A percentile compares a stretch with the other conserved stretches of the same genome.
phyloP scores from a whole-genome alignment of 2,113 vertebrate species.

The Scortum barcoo region DNA sequence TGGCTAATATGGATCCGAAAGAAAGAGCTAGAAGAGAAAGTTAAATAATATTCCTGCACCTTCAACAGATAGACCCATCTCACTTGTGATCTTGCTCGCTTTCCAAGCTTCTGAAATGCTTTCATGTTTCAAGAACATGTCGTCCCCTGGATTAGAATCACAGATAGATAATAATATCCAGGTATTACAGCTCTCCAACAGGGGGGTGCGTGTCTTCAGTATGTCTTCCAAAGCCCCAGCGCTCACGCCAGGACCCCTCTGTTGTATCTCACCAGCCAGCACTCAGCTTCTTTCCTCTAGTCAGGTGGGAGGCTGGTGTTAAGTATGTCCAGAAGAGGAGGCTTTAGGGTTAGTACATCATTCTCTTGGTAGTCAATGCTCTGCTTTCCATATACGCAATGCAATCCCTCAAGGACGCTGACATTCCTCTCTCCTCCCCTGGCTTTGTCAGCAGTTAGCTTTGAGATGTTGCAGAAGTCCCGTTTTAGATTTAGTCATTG shows the following conservation, averaged over 20 bases:
- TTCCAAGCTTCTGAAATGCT: slow-evolving; percentile 29
- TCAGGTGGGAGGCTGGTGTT: slow-evolving; percentile 60
- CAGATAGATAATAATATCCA: slow-evolving; percentile 22
- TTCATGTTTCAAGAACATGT: slow-evolving; percentile 36
- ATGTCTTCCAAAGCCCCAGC: slow-evolving; percentile 27
- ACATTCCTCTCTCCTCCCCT: slow-evolving; percentile 54
- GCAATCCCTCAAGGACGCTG: slow-evolving; percentile 56
- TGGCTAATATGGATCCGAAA: not conserved
- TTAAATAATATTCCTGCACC: too few species aligned
- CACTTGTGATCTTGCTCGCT: slow-evolving; percentile 15
- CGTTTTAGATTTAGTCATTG: slow-evolving; percentile 58
- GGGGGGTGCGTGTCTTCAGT: slow-evolving; percentile 33
- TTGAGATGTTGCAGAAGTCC: slow-evolving; percentile 71
- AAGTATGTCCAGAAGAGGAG: slow-evolving; percentile 63
- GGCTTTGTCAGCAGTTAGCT: slow-evolving; percentile 62
- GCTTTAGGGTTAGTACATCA: slow-evolving; percentile 58
- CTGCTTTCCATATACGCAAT: slow-evolving; percentile 56
- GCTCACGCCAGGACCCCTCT: slow-evolving; percentile 36
- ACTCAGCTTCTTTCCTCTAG: slow-evolving; percentile 34
- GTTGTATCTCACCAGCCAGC: slow-evolving; percentile 40
- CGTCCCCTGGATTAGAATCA: slow-evolving; percentile 44
- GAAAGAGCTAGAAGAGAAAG: too few species aligned
- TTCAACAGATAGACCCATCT: too few species aligned
- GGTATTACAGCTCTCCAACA: slow-evolving; percentile 43
- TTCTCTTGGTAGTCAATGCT: slow-evolving; percentile 53